These are phyloP conservation scores for Synanthedon myopaeformis DNA, from an alignment of 2,888 invertebrate genomes.

Conservation along the genomic window DNA sequence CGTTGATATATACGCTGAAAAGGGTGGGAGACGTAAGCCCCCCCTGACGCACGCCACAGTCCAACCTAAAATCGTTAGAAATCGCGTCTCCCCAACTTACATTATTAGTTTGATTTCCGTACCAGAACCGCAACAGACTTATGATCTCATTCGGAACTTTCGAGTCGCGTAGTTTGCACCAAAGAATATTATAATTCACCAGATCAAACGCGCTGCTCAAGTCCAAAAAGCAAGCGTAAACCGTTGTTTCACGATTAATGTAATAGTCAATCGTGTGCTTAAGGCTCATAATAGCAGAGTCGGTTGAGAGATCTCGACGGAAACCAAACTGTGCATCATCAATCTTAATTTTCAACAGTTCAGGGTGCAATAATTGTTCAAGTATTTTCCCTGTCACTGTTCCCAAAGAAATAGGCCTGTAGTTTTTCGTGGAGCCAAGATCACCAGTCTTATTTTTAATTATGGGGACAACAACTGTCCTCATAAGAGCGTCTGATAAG, in stretches of 20 bases:
- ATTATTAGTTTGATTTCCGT: slow-evolving; percentile 6
- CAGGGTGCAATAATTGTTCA: slow-evolving; percentile 7
- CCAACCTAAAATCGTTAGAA: slow-evolving; percentile 8
- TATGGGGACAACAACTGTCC: too few species aligned
- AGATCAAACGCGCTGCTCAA: slow-evolving; percentile 10
- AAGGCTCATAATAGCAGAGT: slow-evolving; percentile 8
- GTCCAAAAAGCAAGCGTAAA: slow-evolving; percentile 10
- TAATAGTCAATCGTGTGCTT: slow-evolving; percentile 7
- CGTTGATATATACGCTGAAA: slow-evolving; percentile 7
- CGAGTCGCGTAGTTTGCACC: slow-evolving; percentile 7
- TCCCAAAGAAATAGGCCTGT: slow-evolving; percentile 10
- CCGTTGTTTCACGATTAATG: not conserved
- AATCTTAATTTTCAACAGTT: slow-evolving; percentile 3
- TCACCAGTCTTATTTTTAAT: too few species aligned
- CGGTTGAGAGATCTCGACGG: slow-evolving; percentile 10
- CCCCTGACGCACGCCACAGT: slow-evolving; percentile 12
- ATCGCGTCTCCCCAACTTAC: slow-evolving; percentile 5
- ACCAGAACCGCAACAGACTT: slow-evolving; percentile 8
- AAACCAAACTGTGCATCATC: slow-evolving; percentile 12
- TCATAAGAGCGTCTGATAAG: slow-evolving; percentile 5
- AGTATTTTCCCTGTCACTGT: slow-evolving; percentile 10
- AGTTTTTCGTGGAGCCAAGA: slow-evolving; percentile 5
- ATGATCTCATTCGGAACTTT: slow-evolving; percentile 6
- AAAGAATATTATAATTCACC: slow-evolving; percentile 10
- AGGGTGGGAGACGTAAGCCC: slow-evolving; percentile 10